These are phyloP conservation scores for Drosophila setosimentum DNA, from an alignment of 2,888 invertebrate genomes.

Conservation along the genomic window DNA sequence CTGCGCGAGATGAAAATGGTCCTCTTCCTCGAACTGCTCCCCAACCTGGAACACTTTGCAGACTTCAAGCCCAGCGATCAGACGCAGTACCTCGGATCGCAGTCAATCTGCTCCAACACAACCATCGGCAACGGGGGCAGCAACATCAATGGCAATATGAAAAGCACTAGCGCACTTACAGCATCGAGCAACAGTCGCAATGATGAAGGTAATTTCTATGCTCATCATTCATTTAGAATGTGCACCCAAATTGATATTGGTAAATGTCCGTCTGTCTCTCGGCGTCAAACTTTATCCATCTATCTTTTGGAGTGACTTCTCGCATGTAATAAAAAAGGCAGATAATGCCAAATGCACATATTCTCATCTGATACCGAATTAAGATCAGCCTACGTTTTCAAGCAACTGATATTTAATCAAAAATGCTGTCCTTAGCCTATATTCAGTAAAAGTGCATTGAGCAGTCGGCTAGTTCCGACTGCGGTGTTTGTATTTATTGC, in stretches of 20 bases:
- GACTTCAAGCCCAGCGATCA: conserved; percentile 71
- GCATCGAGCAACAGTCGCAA: conserved; percentile 56
- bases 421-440: not conserved
- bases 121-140: conserved; percentile 24
- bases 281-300: not conserved
- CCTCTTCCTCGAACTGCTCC: conserved; percentile 77
- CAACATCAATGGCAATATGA: conserved; percentile 3
- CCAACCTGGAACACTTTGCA: conserved; percentile 50
- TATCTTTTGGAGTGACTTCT: not conserved
- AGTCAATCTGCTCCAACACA: conserved; percentile 57
- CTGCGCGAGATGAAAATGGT: conserved; percentile 78
- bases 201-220: conserved; percentile 65
- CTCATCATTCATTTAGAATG: not conserved
- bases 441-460: not conserved
- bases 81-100: conserved; percentile 57
- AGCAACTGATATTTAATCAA: not conserved
- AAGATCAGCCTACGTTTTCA: not conserved
- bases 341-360: not conserved
- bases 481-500: not conserved
- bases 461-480: not conserved
- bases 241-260: not conserved
- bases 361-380: not conserved
- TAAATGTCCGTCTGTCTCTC: not conserved
- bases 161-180: conserved; percentile 1
- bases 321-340: not conserved